These are phyloP conservation scores for Sesamia nonagrioides DNA, from an alignment of 1,140 invertebrate species.

Conservation along the genomic window DNA sequence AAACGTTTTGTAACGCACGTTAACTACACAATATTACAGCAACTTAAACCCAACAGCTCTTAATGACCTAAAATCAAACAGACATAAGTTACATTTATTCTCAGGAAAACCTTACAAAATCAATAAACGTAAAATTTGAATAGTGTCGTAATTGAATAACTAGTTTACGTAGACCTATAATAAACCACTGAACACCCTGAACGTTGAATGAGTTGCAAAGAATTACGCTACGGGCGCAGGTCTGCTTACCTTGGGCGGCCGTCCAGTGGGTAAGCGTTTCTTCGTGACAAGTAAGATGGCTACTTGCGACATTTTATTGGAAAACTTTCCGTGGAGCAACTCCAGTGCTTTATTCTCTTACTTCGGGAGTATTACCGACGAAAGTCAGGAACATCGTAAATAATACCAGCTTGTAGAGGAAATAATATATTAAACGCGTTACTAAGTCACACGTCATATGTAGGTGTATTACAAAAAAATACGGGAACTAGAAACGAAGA, in stretches of 20 bases:
- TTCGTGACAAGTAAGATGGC: constrained; percentile 31
- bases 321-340: constrained; percentile 38
- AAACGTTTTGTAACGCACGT: too few relatives aligned
- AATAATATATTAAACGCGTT: not conserved
- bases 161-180: not conserved
- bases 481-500: too few relatives aligned
- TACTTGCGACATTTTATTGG: constrained; percentile 45
- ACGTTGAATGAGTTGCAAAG: constrained; percentile 1
- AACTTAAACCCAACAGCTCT: not conserved
- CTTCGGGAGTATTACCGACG: constrained; percentile 31
- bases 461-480: not conserved
- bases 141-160: constrained; percentile 42
- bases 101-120: constrained; percentile 33
- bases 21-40: not conserved
- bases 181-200: not conserved
- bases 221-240: not conserved
- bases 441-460: not conserved
- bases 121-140: constrained; percentile 46
- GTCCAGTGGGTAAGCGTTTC: constrained; percentile 14
- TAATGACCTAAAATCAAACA: not conserved
- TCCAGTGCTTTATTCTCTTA: constrained; percentile 47
- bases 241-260: not conserved
- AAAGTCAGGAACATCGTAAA: constrained; percentile 31
- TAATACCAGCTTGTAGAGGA: not conserved
- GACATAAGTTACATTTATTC: constrained; percentile 11